Evolutionary conservation across 35 echinoderm and acorn worm species (phyloP).

Genomic region (Eucidaris tribuloides): DNA sequence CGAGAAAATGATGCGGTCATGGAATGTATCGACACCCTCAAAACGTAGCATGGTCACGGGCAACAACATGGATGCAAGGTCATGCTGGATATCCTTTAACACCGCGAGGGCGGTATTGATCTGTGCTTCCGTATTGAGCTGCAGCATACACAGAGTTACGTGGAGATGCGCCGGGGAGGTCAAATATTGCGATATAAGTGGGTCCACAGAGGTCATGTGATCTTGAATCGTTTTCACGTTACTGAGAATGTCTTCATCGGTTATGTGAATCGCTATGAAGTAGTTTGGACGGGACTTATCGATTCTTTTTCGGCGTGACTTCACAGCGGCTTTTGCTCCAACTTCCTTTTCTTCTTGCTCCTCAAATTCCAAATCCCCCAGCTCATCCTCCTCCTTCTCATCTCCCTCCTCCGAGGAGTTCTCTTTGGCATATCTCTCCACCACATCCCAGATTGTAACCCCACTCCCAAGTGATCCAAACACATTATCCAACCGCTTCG

Average conservation of each 20-base stretch:
- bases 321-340: neutral
- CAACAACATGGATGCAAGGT: constrained; percentile 51
- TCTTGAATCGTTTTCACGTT: constrained; percentile 55
- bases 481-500: constrained; percentile 67
- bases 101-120: constrained; percentile 48
- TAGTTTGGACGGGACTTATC: constrained; percentile 59
- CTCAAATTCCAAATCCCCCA: neutral
- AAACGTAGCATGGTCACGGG: constrained; percentile 77
- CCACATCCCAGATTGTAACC: constrained; percentile 62
- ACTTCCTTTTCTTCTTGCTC: no score
- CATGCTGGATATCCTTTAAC: constrained; percentile 64
- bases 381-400: neutral
- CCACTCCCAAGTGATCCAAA: constrained; percentile 93
- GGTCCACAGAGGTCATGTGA: constrained; percentile 38
- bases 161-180: constrained; percentile 57
- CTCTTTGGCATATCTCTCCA: constrained; percentile 77
- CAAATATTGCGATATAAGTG: constrained; percentile 10
- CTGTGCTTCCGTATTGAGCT: constrained; percentile 39
- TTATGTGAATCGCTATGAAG: constrained; percentile 78
- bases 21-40: constrained; percentile 46
- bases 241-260: constrained; percentile 42
- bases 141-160: constrained; percentile 69
- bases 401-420: constrained; percentile 23
- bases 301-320: neutral
- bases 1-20: constrained; percentile 52